These are phyloP conservation scores for Pseudomyrmex dendroicus DNA, from an alignment of 1,140 invertebrate species.

Conservation along the genomic window DNA sequence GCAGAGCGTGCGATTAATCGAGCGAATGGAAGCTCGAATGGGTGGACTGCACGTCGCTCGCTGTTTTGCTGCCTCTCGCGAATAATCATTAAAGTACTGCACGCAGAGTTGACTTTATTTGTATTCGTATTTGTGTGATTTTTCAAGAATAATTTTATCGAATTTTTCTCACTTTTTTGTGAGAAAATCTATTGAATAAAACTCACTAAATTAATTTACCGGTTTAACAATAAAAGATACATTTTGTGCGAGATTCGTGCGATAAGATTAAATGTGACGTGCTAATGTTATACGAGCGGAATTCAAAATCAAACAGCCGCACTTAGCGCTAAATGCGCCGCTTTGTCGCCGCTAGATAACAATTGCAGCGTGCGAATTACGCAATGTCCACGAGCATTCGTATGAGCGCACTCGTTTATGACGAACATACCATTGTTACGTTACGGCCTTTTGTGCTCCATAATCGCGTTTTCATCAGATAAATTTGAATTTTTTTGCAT, in stretches of 20 bases:
- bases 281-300: neutral
- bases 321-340: neutral
- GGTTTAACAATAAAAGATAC: neutral
- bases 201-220: neutral
- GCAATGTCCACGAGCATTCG: neutral
- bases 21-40: conserved; percentile 24
- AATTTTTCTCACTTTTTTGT: neutral
- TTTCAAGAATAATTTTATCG: neutral
- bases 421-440: neutral
- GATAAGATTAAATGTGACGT: neutral
- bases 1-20: conserved; percentile 39
- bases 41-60: neutral
- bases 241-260: neutral
- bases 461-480: neutral
- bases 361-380: neutral
- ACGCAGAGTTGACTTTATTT: neutral
- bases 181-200: neutral
- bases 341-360: neutral
- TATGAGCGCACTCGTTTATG: conserved; percentile 1
- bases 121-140: neutral
- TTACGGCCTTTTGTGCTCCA: neutral
- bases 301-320: neutral
- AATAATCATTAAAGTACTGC: conserved; percentile 12
- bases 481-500: conserved; percentile 13
- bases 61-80: conserved; percentile 9